Evolutionary conservation across 1,140 invertebrate genomes (phyloP).

Genomic region (Saccostrea glomerata): DNA sequence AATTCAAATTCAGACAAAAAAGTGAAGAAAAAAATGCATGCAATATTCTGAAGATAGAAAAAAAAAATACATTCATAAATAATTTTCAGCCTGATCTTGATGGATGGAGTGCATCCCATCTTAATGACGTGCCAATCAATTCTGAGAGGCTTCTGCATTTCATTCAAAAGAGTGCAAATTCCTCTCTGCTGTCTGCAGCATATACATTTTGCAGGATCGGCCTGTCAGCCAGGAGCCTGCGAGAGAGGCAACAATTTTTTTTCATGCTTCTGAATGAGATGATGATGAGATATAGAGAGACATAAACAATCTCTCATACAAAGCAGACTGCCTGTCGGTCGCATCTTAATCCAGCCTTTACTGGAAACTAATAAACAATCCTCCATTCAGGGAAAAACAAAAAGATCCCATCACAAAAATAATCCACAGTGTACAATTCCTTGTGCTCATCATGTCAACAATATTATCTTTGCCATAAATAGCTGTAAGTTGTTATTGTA

Average conservation of each 20-base stretch:
- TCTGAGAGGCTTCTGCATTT: constrained; percentile 24
- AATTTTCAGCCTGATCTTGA: constrained; percentile 4
- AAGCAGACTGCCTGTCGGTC: neutral
- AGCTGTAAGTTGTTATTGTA: too few species aligned
- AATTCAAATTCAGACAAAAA: too few species aligned
- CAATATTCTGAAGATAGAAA: neutral
- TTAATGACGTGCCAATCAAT: constrained; percentile 17
- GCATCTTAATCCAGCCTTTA: neutral
- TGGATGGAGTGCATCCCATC: constrained; percentile 27
- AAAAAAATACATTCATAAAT: constrained; percentile 19
- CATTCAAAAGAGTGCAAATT: constrained; percentile 18
- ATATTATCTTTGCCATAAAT: too few species aligned
- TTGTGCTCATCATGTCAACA: neutral
- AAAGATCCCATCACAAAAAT: neutral
- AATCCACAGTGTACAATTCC: neutral
- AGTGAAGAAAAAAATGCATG: neutral
- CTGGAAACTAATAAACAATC: neutral
- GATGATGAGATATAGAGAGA: neutral
- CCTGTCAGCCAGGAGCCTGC: neutral
- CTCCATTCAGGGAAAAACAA: neutral
- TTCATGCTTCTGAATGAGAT: constrained; percentile 17
- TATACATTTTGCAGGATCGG: neutral
- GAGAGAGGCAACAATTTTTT: neutral
- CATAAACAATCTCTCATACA: constrained; percentile 11
- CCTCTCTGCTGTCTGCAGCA: neutral